Base-by-base conservation (phyloP, 1,140 invertebrate genomes). In the Bombus confusus region DNA sequence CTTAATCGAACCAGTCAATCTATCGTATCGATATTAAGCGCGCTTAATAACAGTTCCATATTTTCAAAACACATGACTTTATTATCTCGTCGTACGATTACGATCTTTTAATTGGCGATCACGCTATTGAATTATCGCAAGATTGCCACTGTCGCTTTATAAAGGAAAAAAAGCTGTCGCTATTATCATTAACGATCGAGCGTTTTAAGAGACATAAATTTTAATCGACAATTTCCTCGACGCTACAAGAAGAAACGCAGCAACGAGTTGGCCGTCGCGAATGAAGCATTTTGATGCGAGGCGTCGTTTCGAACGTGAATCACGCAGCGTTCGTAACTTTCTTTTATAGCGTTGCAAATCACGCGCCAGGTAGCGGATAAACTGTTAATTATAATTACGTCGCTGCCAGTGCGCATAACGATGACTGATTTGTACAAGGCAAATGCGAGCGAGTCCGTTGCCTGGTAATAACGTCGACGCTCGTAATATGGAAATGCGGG, bases 301-400 rank as follows among this genome's bases (percentile, higher is more conserved):
- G 4, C 71, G 52, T 47, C 57, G 59, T 74, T 43, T 39, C 31
- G n/a, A 31, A 37, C 28, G 22, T 57, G n/a, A 31, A 71, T 69
- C 34, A 43, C 52, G 73, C 25, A 13, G 25, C 80, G 71, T 52
- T 64, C 64, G 73, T 59, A 59, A 57, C 34, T 64, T 88, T 86
- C 76, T 88, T 88, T 83, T 77, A 78, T 69, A 79, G 47, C 18
- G 69, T 62, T 52, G 69, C 66, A 28, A 64, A 73, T 69, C 72
- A 71, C 43, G 69, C 39, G 52, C 43, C 69, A 34, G 15, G 62
- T 47, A 80, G 75, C 22, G 86, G 78, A 90, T 91, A 91, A 91
- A 90, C 91, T 92, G 91, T 92, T 91, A 91, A 91, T 92, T 92
- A 89, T 91, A 91, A 91, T 92, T 89, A 91, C 87, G 79, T 79